A percentile compares a stretch with the other conserved stretches of the same genome.
These are phyloP conservation scores for Hemistola chrysoprasaria DNA, from an alignment of 2,888 invertebrate genomes.

Conservation along the genomic window DNA sequence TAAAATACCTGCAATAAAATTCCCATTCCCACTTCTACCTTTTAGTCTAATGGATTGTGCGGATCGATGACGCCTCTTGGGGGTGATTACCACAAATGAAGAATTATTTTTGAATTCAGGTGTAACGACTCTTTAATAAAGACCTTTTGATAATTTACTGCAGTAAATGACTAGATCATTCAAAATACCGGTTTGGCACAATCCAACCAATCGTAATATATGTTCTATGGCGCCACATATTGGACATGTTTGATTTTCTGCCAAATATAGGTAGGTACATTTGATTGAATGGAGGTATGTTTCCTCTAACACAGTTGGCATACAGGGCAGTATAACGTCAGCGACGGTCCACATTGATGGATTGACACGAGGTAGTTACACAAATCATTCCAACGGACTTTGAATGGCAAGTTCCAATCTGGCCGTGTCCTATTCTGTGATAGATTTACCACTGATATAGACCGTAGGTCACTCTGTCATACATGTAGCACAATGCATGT, in stretches of 20 bases:
- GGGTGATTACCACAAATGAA: slow-evolving; percentile 12
- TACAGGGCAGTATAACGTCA: slow-evolving; percentile 12
- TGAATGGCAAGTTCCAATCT: slow-evolving; percentile 33
- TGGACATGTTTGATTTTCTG: slow-evolving; percentile 34
- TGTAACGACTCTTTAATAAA: too few species aligned
- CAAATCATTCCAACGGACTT: slow-evolving; percentile 28
- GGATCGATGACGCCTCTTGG: slow-evolving; percentile 44
- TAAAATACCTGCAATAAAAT: too few species aligned
- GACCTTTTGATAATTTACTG: too few species aligned
- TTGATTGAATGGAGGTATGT: neutral
- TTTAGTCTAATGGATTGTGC: slow-evolving; percentile 22
- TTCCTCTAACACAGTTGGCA: slow-evolving; percentile 13
- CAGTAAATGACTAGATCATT: too few species aligned
- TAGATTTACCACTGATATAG: slow-evolving; percentile 31
- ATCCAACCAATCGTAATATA: slow-evolving; percentile 20
- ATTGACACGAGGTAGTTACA: slow-evolving; percentile 28
- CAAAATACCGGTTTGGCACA: slow-evolving; percentile 11
- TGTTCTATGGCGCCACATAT: slow-evolving; percentile 28
- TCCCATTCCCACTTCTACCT: too few species aligned
- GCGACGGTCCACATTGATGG: slow-evolving; percentile 14
- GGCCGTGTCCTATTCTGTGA: slow-evolving; percentile 30
- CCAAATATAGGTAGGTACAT: slow-evolving; percentile 28
- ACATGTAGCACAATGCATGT: slow-evolving; percentile 20
- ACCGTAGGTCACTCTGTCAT: slow-evolving; percentile 18
- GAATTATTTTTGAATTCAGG: too few species aligned